phyloP scores from a whole-genome alignment of 2,113 vertebrate genomes.

The Gymnobelideus leadbeateri region DNA sequence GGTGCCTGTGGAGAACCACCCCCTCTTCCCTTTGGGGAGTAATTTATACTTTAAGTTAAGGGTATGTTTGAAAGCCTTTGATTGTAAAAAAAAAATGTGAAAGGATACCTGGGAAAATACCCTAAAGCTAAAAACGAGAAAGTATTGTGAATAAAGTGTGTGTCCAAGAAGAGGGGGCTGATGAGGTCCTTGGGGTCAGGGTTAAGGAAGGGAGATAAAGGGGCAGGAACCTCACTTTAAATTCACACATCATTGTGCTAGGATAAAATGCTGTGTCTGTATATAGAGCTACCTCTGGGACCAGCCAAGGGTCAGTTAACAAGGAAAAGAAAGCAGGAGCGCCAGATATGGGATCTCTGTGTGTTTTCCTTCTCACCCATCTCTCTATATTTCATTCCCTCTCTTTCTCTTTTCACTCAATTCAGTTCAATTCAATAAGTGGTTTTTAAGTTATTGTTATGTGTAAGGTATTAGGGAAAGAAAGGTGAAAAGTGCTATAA shows the following conservation, averaged over 20 bases:
- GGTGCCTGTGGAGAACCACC: constrained; percentile 1
- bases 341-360: background rate
- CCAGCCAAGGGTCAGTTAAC: background rate
- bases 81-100: constrained; percentile 38
- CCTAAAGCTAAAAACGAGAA: constrained; percentile 48
- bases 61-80: constrained; percentile 24
- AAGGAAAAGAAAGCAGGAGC: background rate
- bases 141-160: constrained; percentile 36
- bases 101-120: constrained; percentile 33
- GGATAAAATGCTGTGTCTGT: background rate
- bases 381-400: background rate
- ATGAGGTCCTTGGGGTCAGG: background rate
- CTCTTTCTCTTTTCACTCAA: background rate
- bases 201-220: background rate
- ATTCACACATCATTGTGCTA: background rate
- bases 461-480: background rate
- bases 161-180: constrained; percentile 48
- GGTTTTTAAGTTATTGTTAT: background rate
- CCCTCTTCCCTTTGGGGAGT: constrained; percentile 18
- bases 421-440: background rate
- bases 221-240: background rate
- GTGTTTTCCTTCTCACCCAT: background rate
- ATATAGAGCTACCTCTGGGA: background rate
- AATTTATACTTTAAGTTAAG: constrained; percentile 43
- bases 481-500: background rate